Base-by-base conservation (phyloP, 1,140 invertebrate genomes). In the Pissodes strobi region DNA sequence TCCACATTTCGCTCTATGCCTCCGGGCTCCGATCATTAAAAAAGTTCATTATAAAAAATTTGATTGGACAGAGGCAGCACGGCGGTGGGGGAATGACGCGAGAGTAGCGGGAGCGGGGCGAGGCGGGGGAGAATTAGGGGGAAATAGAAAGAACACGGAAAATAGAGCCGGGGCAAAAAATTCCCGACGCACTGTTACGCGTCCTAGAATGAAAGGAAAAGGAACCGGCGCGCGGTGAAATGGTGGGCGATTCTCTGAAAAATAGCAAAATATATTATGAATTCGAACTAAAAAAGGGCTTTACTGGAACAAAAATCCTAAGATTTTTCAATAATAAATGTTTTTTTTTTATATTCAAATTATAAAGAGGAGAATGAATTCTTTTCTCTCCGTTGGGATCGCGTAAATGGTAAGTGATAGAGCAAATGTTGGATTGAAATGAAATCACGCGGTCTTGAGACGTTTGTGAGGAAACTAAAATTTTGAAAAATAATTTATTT, bases 31-130 rank as follows among this genome's bases (percentile, higher is more conserved):
- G 62, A 64, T 64, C 62, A 64, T 64, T 64, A 64, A 64, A 64
- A 64, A 64, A 49, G 52, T 58, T 64, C 62, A 64, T 64, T 64
- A 64, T 69, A 69, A 70, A 74, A 73, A 74, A 69, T 69, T 67
- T 67, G 64, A 75, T 72, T 72, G 70, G 69, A 63, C 66, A 69
- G 57, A 65, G 55, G 25, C 53, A 13, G 43, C 38, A 30, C 27
- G 64, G 61, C 62, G 58, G 55, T 56, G 52, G 59, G 51, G 45
- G 58, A 72, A 69, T 27, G 18, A 41, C 34, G 41, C 48, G 49
- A 39, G 30, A 6, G 27, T n/a, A 25, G 37, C 19, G 38, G 51
- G 52, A 23, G 30, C 17, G 18, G 30, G 5, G 34, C 27, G 13
- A 53, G 39, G 18, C 25, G 15, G 45, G 21, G 52, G 17, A 18